Base-by-base conservation (phyloP, 1,140 invertebrate species). In the Lutraria rhynchaena region DNA sequence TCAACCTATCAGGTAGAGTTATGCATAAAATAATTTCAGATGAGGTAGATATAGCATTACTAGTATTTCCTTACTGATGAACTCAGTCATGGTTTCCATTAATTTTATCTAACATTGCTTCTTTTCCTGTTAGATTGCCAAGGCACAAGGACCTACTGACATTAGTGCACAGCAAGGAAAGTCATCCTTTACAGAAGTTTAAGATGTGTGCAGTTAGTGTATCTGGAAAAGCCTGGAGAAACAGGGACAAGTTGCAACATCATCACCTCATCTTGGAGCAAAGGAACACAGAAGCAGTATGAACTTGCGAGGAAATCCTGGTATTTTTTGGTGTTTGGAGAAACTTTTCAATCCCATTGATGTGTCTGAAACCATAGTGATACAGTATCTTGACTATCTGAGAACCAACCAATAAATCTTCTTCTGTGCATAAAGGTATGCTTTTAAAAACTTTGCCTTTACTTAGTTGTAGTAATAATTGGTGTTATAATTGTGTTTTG, bases 101-200 rank as follows among this genome's bases (percentile, higher is more conserved):
- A n/a, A n/a, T n/a, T n/a, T n/a, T n/a, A n/a, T n/a, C n/a, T n/a
- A 37, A 19, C 53, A 29, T 76, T 49, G 53, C 33, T 63, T 37
- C 57, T 65, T 57, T 65, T 76, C 74, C 74, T 3, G 60, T 65
- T 24, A 76, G 74, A 31, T 65, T 76, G 60, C 74, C 74, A n/a
- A 29, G 74, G 65, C 57, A 76, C 57, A 51, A 35, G 29, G 60
- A 76, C n/a, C 31, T 76, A 44, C 22, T 76, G 44, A n/a, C n/a
- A n/a, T n/a, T n/a, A n/a, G n/a, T n/a, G n/a, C n/a, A n/a, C n/a
- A n/a, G n/a, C n/a, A n/a, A 53, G 0, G 9, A 15, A 63, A 9
- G 19, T 9, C 74, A 76, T 65, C 74, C 74, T 15, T 22, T 76
- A 29, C 11, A 24, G 11, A 63, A 55, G 27, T 27, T 11, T 4